Conservation (phyloP, 2,113 vertebrate genomes). For the Cyprinus carpio region DNA sequence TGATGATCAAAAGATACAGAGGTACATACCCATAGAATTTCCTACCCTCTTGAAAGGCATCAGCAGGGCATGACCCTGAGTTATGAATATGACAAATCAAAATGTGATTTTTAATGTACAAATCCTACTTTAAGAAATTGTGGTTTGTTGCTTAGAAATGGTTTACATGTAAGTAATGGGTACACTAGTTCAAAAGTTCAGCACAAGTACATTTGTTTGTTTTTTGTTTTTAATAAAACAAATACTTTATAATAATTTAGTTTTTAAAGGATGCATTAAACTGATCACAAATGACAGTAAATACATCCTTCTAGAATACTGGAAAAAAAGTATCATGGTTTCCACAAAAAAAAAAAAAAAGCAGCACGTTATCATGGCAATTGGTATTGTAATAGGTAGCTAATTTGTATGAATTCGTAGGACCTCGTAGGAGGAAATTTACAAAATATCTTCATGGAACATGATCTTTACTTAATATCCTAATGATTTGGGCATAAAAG, state of each 20-base stretch:
- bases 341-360: background rate
- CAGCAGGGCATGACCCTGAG: background rate
- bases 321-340: background rate
- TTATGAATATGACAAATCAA: conserved; percentile 5
- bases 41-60: conserved; percentile 40
- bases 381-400: no score
- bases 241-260: no score
- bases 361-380: background rate
- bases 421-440: no score
- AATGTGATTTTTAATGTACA: background rate
- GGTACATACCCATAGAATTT: conserved; percentile 35
- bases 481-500: no score
- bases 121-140: background rate
- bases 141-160: background rate
- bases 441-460: no score
- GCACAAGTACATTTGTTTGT: no score
- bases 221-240: no score
- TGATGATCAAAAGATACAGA: background rate
- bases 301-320: background rate
- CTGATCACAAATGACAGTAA: background rate
- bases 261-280: no score
- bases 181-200: no score
- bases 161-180: background rate
- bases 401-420: no score
- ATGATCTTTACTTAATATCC: no score